Evolutionary conservation across 1,140 invertebrate species (phyloP).

Genomic region (Polypedilum vanderplanki): DNA sequence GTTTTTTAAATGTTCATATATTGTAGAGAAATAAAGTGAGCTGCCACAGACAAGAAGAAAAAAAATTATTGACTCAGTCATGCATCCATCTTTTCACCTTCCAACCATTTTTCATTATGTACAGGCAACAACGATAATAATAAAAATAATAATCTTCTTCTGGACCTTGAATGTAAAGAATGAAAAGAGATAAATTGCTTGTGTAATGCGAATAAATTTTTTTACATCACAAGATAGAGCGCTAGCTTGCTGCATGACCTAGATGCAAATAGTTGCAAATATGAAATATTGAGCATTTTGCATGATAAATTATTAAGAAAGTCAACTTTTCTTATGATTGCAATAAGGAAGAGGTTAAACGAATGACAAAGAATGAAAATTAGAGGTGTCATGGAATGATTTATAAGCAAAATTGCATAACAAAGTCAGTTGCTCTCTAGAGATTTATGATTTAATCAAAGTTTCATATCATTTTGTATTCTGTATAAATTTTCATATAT

Average conservation of each 20-base stretch:
- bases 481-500: too few species aligned
- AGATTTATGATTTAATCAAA: too few species aligned
- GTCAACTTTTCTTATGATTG: background rate
- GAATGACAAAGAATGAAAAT: too few species aligned
- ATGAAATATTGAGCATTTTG: slow-evolving; percentile 4
- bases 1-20: too few species aligned
- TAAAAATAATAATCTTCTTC: background rate
- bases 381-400: too few species aligned
- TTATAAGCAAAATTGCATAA: too few species aligned
- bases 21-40: too few species aligned
- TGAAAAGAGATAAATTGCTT: background rate
- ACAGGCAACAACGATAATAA: background rate
- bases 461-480: too few species aligned
- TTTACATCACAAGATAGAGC: background rate
- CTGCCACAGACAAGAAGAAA: too few species aligned
- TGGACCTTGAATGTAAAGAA: background rate
- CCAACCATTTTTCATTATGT: background rate
- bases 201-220: background rate
- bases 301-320: background rate
- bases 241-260: background rate
- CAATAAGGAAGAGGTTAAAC: background rate
- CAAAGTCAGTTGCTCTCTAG: too few species aligned
- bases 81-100: background rate
- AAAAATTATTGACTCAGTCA: background rate
- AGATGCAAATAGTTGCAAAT: background rate